Percentiles rank a stretch among this genome's conserved stretches.
Evolutionary conservation across 2,888 invertebrate species (phyloP).

Genomic region (Calameuta idolon): DNA sequence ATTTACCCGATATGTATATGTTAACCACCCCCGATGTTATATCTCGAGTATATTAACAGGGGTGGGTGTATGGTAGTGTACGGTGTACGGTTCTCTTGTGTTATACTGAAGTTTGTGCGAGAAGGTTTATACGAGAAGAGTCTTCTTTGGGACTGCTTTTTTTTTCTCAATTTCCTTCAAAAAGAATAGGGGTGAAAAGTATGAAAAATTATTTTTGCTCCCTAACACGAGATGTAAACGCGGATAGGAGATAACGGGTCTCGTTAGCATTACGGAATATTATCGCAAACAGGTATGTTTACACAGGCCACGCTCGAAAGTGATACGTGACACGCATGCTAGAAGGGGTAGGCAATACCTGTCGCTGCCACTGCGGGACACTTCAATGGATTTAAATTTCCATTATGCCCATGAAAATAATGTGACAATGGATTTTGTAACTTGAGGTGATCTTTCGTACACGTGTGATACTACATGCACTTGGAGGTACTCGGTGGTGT

Average conservation of each 20-base stretch:
- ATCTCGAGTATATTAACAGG: neutral
- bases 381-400: conserved; percentile 50
- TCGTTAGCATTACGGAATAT: conserved; percentile 59
- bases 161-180: conserved; percentile 37
- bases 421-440: neutral
- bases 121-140: neutral
- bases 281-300: conserved; percentile 63
- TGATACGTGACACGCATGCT: conserved; percentile 65
- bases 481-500: conserved; percentile 16
- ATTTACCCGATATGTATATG: neutral
- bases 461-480: conserved; percentile 29
- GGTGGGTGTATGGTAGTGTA: neutral
- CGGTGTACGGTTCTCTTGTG: neutral
- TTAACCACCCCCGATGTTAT: neutral
- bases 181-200: conserved; percentile 24
- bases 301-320: conserved; percentile 56
- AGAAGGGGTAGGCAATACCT: conserved; percentile 29
- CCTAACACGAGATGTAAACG: neutral
- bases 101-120: neutral
- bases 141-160: neutral
- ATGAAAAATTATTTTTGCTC: neutral
- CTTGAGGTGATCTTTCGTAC: neutral
- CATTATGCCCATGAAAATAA: conserved; percentile 47
- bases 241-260: conserved; percentile 42
- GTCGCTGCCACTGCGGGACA: neutral